Percentiles rank a stretch among this genome's conserved stretches.
These are phyloP conservation scores for Corythoichthys intestinalis DNA, from an alignment of 2,113 vertebrate genomes.

Conservation along the genomic window DNA sequence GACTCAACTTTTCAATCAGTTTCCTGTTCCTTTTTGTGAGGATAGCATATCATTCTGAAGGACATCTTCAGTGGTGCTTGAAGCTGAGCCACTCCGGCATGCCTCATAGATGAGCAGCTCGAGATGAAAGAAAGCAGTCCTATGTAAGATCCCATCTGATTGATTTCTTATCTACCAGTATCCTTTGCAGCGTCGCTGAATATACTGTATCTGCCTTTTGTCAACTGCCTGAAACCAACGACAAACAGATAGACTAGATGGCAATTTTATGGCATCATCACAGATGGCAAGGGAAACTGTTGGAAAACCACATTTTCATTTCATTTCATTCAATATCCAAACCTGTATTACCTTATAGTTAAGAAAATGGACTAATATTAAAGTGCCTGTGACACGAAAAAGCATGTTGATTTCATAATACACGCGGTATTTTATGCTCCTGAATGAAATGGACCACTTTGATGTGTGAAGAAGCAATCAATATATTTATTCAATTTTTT, in stretches of 20 bases:
- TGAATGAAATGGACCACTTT: too few relatives aligned
- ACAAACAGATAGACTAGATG: constrained; percentile 4
- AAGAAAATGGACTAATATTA: not conserved
- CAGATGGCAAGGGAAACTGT: not conserved
- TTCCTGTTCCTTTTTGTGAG: constrained; percentile 18
- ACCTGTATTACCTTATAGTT: not conserved
- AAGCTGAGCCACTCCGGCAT: constrained; percentile 25
- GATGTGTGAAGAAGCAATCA: too few relatives aligned
- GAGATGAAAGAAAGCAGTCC: constrained; percentile 25
- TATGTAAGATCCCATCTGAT: constrained; percentile 14
- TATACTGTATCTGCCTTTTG: not conserved
- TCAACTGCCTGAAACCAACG: not conserved
- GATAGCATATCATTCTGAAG: constrained; percentile 29
- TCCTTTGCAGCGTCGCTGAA: constrained; percentile 9
- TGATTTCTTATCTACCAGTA: constrained; percentile 17
- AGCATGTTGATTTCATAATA: too few relatives aligned
- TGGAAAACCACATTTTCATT: not conserved
- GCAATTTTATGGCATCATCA: not conserved
- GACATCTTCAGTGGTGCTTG: constrained; percentile 24
- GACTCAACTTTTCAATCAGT: constrained; percentile 9
- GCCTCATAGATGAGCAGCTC: constrained; percentile 23
- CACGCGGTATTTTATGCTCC: too few relatives aligned
- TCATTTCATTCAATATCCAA: too few relatives aligned
- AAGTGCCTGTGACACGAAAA: too few relatives aligned
- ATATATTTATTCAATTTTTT: too few relatives aligned